Evolutionary conservation across 2,113 vertebrate species (phyloP).

Genomic region (Seriola dumerili): DNA sequence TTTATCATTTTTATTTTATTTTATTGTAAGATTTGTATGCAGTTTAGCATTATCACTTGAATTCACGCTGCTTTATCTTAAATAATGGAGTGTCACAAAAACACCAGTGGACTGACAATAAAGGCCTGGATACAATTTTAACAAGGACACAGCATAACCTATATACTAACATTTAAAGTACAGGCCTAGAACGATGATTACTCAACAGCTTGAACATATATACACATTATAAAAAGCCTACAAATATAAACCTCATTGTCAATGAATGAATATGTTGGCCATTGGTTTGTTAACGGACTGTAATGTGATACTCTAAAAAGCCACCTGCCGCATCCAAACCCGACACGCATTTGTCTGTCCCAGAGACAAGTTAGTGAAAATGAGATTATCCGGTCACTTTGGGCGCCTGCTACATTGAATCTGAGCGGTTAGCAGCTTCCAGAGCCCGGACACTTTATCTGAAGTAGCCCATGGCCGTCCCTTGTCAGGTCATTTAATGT

Average conservation of each 20-base stretch:
- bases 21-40: neutral
- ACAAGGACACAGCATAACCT: neutral
- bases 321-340: constrained; percentile 77
- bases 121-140: no score
- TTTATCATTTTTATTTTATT: neutral
- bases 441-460: constrained; percentile 81
- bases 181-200: neutral
- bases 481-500: constrained; percentile 82
- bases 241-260: constrained; percentile 35
- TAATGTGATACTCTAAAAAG: constrained; percentile 78
- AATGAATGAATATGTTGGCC: constrained; percentile 56
- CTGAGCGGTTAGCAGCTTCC: constrained; percentile 77
- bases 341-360: constrained; percentile 76
- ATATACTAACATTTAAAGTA: constrained; percentile 14
- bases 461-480: constrained; percentile 78
- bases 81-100: neutral
- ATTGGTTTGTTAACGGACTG: constrained; percentile 68
- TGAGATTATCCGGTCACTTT: constrained; percentile 82
- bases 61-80: neutral
- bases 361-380: constrained; percentile 81
- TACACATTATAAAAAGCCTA: constrained; percentile 13
- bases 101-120: neutral
- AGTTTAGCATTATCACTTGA: neutral
- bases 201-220: constrained; percentile 6
- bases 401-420: constrained; percentile 79